Evolutionary conservation across 2,888 invertebrate genomes (phyloP).

Genomic region (Marasmarcha lunaedactyla): DNA sequence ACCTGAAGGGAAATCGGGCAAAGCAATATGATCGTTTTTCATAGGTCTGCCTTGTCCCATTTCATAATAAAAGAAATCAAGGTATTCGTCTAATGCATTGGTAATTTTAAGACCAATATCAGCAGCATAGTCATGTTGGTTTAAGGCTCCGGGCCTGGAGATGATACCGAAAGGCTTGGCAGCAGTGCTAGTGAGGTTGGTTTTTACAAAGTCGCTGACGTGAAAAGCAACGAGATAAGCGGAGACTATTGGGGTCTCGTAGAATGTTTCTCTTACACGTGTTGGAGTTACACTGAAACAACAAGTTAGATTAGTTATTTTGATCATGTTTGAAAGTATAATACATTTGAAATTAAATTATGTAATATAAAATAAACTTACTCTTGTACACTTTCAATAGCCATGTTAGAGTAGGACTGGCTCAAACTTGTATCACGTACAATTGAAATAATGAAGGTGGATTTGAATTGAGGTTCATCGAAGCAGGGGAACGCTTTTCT

Average conservation of each 20-base stretch:
- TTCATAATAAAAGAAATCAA: conserved; percentile 61
- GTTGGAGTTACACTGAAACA: conserved; percentile 20
- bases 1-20: conserved; percentile 82
- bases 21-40: conserved; percentile 78
- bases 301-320: too few species aligned
- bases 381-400: conserved; percentile 25
- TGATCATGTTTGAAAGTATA: conserved; percentile 2
- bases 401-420: conserved; percentile 76
- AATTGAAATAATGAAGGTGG: conserved; percentile 77
- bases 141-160: conserved; percentile 39
- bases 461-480: conserved; percentile 87
- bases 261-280: conserved; percentile 53
- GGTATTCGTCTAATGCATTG: conserved; percentile 66
- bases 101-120: conserved; percentile 55
- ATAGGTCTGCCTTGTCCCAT: conserved; percentile 65
- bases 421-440: conserved; percentile 64
- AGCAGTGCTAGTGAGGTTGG: conserved; percentile 25
- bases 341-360: background rate
- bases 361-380: background rate
- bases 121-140: conserved; percentile 57
- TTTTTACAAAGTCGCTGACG: conserved; percentile 77
- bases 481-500: conserved; percentile 89
- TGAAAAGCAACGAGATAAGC: conserved; percentile 88
- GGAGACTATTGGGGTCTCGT: conserved; percentile 76
- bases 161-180: conserved; percentile 45